Conservation (phyloP, 2,888 invertebrate species). For the Phengaris alcon region DNA sequence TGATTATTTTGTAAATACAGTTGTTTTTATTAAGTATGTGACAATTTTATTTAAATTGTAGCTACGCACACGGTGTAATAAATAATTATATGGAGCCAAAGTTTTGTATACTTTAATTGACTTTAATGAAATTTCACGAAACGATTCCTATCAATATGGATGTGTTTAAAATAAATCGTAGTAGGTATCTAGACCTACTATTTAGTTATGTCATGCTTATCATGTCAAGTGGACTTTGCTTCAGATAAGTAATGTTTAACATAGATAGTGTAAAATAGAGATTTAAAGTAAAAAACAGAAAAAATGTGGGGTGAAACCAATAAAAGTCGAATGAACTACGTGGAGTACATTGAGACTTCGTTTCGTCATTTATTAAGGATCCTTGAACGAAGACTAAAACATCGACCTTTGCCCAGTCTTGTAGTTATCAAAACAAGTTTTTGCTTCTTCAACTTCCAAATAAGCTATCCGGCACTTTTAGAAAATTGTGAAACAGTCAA, state of each 20-base stretch:
- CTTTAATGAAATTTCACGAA: neutral
- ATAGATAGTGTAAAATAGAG: too few relatives aligned
- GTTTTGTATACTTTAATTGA: neutral
- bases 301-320: neutral
- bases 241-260: neutral
- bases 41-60: neutral
- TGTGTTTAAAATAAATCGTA: neutral
- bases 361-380: too few relatives aligned
- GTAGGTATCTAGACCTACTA: too few relatives aligned
- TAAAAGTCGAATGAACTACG: too few relatives aligned
- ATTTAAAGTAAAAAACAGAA: too few relatives aligned
- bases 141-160: neutral
- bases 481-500: too few relatives aligned
- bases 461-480: too few relatives aligned
- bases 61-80: neutral
- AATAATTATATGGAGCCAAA: neutral
- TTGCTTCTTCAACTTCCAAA: too few relatives aligned
- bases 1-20: neutral
- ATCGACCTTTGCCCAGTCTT: too few relatives aligned
- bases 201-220: neutral
- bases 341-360: too few relatives aligned
- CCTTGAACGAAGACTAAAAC: too few relatives aligned
- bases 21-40: neutral
- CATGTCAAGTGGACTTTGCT: neutral
- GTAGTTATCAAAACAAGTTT: too few relatives aligned